These are phyloP conservation scores for Hoplostethus mediterraneus DNA, from an alignment of 2,797 vertebrate species.

Conservation along the genomic window DNA sequence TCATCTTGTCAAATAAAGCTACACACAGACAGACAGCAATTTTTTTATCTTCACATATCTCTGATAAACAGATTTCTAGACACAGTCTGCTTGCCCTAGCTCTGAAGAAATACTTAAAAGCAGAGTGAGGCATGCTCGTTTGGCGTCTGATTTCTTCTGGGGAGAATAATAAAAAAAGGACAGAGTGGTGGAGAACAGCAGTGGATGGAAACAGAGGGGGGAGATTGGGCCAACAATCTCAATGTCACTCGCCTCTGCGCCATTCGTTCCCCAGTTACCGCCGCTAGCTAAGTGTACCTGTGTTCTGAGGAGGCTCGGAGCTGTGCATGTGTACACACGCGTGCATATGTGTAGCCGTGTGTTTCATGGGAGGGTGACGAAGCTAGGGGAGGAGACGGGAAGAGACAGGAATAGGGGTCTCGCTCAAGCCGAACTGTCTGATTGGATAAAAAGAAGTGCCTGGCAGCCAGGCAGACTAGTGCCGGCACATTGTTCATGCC, in stretches of 20 bases:
- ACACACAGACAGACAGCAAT: constrained; percentile 74
- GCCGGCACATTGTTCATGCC: constrained; percentile 72
- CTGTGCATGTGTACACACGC: constrained; percentile 52
- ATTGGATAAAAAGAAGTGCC: constrained; percentile 81
- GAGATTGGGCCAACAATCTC: constrained; percentile 30
- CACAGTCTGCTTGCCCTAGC: constrained; percentile 68
- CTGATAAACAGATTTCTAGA: constrained; percentile 65
- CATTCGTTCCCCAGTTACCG: constrained; percentile 71
- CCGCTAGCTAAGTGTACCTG: constrained; percentile 80
- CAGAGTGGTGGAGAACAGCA: constrained; percentile 47
- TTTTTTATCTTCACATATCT: constrained; percentile 64
- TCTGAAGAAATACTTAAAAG: constrained; percentile 77
- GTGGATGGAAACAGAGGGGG: constrained; percentile 64
- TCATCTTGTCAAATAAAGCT: constrained; percentile 84
- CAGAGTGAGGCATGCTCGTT: constrained; percentile 70
- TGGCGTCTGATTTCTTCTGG: constrained; percentile 68
- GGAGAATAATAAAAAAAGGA: constrained; percentile 53
- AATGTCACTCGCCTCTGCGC: constrained; percentile 48
- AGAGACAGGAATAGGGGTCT: constrained; percentile 77
- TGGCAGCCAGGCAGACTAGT: constrained; percentile 80
- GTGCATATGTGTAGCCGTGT: constrained; percentile 43
- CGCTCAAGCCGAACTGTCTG: constrained; percentile 80
- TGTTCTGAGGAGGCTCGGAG: constrained; percentile 53
- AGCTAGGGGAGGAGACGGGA: constrained; percentile 68
- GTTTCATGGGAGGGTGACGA: constrained; percentile 69